phyloP scores from a whole-genome alignment of 1,140 invertebrate genomes.

The Dendroctonus valens region DNA sequence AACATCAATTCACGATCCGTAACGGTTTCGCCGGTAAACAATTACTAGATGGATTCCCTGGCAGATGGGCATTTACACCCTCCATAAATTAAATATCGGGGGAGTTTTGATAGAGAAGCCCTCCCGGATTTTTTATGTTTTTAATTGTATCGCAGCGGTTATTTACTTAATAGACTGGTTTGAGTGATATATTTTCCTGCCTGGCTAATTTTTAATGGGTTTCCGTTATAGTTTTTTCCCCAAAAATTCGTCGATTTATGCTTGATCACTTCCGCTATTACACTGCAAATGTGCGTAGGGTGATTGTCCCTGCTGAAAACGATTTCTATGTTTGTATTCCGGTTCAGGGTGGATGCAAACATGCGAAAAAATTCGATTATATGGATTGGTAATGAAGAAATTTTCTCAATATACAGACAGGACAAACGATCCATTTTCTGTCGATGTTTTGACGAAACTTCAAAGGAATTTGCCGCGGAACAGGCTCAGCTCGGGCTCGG shows the following conservation, averaged over 20 bases:
- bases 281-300: no score
- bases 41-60: constrained; percentile 30
- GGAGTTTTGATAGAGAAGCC: constrained; percentile 33
- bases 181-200: constrained; percentile 28
- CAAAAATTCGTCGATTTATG: constrained; percentile 25
- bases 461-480: no score
- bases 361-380: no score
- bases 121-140: constrained; percentile 34
- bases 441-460: no score
- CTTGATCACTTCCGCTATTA: constrained; percentile 24
- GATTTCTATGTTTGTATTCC: no score
- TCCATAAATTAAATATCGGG: constrained; percentile 34
- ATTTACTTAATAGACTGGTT: constrained; percentile 21
- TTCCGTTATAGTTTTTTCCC: constrained; percentile 27
- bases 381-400: no score
- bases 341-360: no score
- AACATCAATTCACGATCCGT: constrained; percentile 21
- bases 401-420: no score
- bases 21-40: constrained; percentile 29
- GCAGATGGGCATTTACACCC: constrained; percentile 34
- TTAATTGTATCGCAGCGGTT: constrained; percentile 27
- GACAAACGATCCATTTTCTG: no score
- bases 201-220: constrained; percentile 24
- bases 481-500: no score
- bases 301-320: no score